Conservation (phyloP, 2,888 invertebrate genomes). For the Erebia ligea region DNA sequence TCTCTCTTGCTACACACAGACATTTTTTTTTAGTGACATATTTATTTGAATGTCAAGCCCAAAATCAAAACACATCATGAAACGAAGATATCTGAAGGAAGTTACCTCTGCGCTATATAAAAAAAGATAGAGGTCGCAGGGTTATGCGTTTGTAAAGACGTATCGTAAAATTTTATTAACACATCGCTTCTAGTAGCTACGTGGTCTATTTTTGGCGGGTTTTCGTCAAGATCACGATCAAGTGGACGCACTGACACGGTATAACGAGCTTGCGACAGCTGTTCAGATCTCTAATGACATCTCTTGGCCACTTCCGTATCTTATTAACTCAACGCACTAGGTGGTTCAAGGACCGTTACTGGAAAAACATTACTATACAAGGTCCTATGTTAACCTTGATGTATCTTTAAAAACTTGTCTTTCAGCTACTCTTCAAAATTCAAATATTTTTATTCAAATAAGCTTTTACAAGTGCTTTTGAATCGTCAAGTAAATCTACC, state of each 20-base stretch:
- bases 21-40: no score
- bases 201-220: slow-evolving; percentile 12
- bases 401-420: background rate
- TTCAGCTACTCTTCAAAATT: background rate
- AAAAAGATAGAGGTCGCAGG: background rate
- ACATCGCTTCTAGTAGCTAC: slow-evolving; percentile 3
- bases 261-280: slow-evolving; percentile 58
- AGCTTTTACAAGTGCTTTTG: no score
- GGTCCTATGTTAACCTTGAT: background rate
- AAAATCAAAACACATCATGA: background rate
- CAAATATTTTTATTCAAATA: background rate
- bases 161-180: slow-evolving; percentile 12
- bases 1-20: no score
- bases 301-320: slow-evolving; percentile 41
- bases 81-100: background rate
- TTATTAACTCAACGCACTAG: background rate
- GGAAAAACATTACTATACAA: background rate
- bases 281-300: slow-evolving; percentile 47
- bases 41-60: no score
- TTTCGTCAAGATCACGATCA: slow-evolving; percentile 65
- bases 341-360: slow-evolving; percentile 6
- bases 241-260: slow-evolving; percentile 55
- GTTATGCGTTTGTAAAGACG: slow-evolving; percentile 15
- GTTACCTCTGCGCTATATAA: background rate
- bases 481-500: no score